Evolutionary conservation across 2,797 vertebrate species (phyloP).

Genomic region (Alfaro cultratus): DNA sequence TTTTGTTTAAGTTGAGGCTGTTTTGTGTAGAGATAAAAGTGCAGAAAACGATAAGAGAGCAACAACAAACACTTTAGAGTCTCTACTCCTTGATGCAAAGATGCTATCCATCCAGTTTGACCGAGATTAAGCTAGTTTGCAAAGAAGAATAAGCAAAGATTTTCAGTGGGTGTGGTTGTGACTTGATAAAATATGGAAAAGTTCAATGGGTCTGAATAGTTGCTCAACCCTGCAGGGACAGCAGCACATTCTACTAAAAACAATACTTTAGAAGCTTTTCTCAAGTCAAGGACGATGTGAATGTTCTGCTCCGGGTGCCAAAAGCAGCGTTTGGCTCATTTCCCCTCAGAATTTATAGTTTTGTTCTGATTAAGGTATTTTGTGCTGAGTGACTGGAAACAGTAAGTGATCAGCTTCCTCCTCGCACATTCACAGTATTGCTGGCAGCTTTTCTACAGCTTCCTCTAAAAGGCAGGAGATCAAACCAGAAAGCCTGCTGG

Average conservation of each 20-base stretch:
- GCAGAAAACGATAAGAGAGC: background rate
- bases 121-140: background rate
- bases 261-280: slow-evolving; percentile 6
- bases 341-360: slow-evolving; percentile 20
- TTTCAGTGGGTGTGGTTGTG: background rate
- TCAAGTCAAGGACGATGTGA: slow-evolving; percentile 24
- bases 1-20: background rate
- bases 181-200: background rate
- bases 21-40: background rate
- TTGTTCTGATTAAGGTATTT: slow-evolving; percentile 30
- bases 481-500: slow-evolving; percentile 40
- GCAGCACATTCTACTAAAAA: slow-evolving; percentile 8
- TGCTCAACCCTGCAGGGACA: background rate
- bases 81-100: background rate
- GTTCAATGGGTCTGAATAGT: background rate
- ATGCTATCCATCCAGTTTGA: background rate
- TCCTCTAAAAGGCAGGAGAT: slow-evolving; percentile 18
- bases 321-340: slow-evolving; percentile 7
- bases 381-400: slow-evolving; percentile 63
- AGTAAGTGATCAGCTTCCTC: slow-evolving; percentile 44
- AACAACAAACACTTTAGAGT: background rate
- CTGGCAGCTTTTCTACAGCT: slow-evolving; percentile 28
- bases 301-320: slow-evolving; percentile 18
- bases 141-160: background rate
- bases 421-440: slow-evolving; percentile 28